A percentile compares a stretch with the other conserved stretches of the same genome.
Conservation (phyloP, 2,113 vertebrate species). For the Caloenas nicobarica region DNA sequence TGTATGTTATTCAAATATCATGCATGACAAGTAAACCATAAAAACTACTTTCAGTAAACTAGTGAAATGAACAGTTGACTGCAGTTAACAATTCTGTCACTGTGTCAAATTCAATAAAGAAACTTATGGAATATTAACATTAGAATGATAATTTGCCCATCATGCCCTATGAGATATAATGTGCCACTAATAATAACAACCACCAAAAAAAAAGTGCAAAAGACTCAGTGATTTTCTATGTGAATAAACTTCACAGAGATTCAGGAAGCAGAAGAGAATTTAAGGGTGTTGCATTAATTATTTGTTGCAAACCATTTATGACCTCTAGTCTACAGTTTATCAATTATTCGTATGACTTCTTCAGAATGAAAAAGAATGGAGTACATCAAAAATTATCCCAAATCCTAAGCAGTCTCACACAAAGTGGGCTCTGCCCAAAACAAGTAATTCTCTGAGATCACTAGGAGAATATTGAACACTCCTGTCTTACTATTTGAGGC, state of each 20-base stretch:
- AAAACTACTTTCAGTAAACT: background rate
- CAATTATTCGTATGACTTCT: constrained; percentile 12
- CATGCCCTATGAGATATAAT: background rate
- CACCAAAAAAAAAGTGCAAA: background rate
- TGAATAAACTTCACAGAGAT: background rate
- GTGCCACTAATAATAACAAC: background rate
- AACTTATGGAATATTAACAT: background rate
- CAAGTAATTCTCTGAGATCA: background rate
- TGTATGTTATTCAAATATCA: background rate
- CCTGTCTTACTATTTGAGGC: background rate
- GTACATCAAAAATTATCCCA: background rate
- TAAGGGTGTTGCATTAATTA: constrained; percentile 3
- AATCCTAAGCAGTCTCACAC: background rate
- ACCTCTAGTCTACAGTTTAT: background rate
- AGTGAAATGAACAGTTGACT: background rate
- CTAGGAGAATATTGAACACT: background rate
- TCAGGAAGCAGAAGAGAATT: background rate
- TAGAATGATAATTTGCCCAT: background rate
- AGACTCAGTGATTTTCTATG: background rate
- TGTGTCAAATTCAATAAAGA: background rate
- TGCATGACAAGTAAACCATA: background rate
- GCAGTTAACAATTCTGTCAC: background rate
- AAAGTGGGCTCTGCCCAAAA: background rate
- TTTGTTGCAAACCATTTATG: background rate
- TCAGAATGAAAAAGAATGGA: background rate